phyloP scores from a whole-genome alignment of 2,797 vertebrate genomes.

The Hemibagrus guttatus region DNA sequence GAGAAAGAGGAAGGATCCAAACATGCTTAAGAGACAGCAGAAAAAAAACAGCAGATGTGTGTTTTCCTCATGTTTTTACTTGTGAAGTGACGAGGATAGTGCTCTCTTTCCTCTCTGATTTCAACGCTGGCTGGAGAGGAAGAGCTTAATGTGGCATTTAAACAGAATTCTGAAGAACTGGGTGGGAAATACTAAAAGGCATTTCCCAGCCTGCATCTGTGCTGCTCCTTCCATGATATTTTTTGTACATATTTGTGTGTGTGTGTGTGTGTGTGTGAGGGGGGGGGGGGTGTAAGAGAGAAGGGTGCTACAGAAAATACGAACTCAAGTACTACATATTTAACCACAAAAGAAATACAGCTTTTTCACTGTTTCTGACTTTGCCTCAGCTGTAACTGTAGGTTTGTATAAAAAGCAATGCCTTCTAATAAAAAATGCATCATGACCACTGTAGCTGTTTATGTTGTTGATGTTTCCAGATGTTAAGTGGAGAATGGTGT shows the following conservation, averaged over 20 bases:
- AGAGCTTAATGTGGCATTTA: constrained; percentile 21
- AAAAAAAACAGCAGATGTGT: constrained; percentile 37
- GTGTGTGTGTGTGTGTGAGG: constrained; percentile 27
- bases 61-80: constrained; percentile 42
- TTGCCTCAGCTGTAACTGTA: neutral
- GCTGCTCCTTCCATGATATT: constrained; percentile 68
- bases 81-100: constrained; percentile 10
- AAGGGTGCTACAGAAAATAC: constrained; percentile 20
- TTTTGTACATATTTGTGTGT: constrained; percentile 70
- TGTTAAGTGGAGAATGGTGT: constrained; percentile 15
- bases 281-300: constrained; percentile 19
- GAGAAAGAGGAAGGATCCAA: constrained; percentile 40
- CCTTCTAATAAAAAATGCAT: constrained; percentile 10
- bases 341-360: constrained; percentile 21
- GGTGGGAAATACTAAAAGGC: constrained; percentile 61
- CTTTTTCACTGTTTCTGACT: neutral
- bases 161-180: constrained; percentile 30
- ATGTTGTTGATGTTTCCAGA: constrained; percentile 46
- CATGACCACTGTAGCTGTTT: constrained; percentile 35
- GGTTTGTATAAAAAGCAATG: neutral
- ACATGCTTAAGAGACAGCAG: constrained; percentile 12
- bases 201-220: constrained; percentile 70
- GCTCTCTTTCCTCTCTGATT: constrained; percentile 1
- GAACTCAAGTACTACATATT: constrained; percentile 15
- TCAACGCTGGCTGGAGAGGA: neutral